These are phyloP conservation scores for Antennarius striatus DNA, from an alignment of 2,113 vertebrate species.

Conservation along the genomic window DNA sequence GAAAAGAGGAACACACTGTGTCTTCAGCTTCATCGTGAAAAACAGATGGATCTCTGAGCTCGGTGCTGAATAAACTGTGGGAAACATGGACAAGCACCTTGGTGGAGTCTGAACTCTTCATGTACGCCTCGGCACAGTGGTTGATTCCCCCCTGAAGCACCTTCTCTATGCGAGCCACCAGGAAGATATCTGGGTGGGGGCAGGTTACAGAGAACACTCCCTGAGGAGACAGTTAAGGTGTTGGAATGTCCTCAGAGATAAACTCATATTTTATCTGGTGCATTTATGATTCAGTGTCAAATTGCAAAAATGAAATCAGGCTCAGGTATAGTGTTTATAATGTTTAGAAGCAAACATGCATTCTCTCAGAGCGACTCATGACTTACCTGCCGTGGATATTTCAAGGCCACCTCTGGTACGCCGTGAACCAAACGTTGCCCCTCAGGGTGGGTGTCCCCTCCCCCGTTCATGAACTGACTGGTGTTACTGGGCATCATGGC, in stretches of 20 bases:
- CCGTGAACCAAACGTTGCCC: slow-evolving; percentile 77
- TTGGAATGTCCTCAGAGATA: neutral
- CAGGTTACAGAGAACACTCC: slow-evolving; percentile 95
- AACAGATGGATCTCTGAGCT: neutral
- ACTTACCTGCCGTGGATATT: slow-evolving; percentile 91
- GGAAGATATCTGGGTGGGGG: slow-evolving; percentile 96
- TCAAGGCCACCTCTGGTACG: slow-evolving; percentile 83
- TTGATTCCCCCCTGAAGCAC: slow-evolving; percentile 96
- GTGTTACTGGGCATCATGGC: slow-evolving; percentile 82
- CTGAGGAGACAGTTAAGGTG: slow-evolving; percentile 68
- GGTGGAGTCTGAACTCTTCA: slow-evolving; percentile 95
- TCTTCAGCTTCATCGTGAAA: slow-evolving; percentile 6
- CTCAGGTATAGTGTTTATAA: neutral
- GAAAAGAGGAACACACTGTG: slow-evolving; percentile 43
- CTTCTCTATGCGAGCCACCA: slow-evolving; percentile 96
- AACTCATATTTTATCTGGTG: neutral
- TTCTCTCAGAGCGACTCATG: too few species aligned
- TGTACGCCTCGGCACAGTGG: slow-evolving; percentile 95
- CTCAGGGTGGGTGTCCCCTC: slow-evolving; percentile 71
- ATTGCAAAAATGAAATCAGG: neutral
- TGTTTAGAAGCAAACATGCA: too few species aligned
- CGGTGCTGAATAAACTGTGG: too few species aligned
- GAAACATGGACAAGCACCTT: slow-evolving; percentile 82
- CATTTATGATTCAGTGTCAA: too few species aligned
- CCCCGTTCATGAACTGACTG: slow-evolving; percentile 83